Conservation (phyloP, 2,113 vertebrate species). For the Lanius ludovicianus region DNA sequence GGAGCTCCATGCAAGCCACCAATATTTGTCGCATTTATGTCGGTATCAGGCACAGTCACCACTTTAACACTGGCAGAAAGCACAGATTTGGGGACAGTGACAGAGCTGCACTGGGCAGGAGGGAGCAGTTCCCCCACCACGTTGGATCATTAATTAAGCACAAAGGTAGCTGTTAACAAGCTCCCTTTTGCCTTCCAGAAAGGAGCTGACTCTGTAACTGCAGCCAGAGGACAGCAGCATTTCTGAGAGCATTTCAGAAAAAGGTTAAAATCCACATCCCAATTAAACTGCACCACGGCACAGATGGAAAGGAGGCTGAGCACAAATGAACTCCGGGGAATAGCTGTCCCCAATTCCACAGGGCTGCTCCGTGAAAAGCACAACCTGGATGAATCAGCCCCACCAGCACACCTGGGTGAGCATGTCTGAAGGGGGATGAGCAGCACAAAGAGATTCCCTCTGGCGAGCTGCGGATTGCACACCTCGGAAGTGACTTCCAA, state of each 20-base stretch:
- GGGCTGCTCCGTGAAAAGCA: not conserved
- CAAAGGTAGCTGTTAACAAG: not conserved
- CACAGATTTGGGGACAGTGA: not conserved
- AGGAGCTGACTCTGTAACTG: not conserved
- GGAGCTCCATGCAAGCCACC: not conserved
- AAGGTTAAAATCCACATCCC: not conserved
- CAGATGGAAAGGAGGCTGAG: not conserved
- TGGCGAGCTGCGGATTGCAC: rapidly evolving
- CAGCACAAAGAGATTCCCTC: not conserved
- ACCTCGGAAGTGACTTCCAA: not conserved
- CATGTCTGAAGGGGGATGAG: not conserved
- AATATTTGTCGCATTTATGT: not conserved
- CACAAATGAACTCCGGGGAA: not conserved
- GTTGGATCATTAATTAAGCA: not conserved
- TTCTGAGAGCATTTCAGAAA: not conserved
- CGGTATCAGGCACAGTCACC: not conserved
- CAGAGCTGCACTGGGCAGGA: not conserved
- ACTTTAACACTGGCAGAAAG: not conserved
- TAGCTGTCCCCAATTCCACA: rapidly evolving
- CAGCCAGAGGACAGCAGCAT: not conserved
- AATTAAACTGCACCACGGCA: not conserved
- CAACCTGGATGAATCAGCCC: not conserved
- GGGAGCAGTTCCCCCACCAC: not conserved
- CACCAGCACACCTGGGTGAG: rapidly evolving
- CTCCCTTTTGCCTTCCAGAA: not conserved